Evolutionary conservation across 2,113 vertebrate species (phyloP).

Genomic region (Macheiramphus alcinus): DNA sequence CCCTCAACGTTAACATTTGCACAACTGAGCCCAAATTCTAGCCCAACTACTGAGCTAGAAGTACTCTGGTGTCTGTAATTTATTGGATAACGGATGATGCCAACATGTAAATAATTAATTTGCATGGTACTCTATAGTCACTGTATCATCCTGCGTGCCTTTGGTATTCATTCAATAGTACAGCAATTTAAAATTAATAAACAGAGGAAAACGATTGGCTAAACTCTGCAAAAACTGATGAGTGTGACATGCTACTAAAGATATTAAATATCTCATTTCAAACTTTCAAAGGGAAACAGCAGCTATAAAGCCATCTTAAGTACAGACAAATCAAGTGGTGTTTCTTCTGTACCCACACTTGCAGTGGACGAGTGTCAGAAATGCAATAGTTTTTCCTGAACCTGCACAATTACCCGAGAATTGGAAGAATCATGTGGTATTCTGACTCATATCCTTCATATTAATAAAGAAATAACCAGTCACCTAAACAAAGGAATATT

Average conservation of each 20-base stretch:
- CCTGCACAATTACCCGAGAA: neutral
- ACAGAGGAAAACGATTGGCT: neutral
- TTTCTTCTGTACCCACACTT: neutral
- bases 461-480: neutral
- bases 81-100: neutral
- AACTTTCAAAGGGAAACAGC: neutral
- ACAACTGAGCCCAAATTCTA: neutral
- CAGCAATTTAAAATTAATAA: neutral
- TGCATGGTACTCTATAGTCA: neutral
- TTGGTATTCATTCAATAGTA: neutral
- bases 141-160: neutral
- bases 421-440: neutral
- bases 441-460: neutral
- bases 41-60: neutral
- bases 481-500: neutral
- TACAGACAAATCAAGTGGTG: neutral
- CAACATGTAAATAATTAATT: neutral
- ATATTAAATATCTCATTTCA: neutral
- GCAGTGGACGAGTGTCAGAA: neutral
- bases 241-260: neutral
- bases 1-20: neutral
- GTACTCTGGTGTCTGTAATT: neutral
- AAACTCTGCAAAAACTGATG: neutral
- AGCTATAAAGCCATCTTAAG: neutral
- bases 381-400: neutral